phyloP scores from a whole-genome alignment of 2,888 invertebrate species.

The Chromoteleia sp. region DNA sequence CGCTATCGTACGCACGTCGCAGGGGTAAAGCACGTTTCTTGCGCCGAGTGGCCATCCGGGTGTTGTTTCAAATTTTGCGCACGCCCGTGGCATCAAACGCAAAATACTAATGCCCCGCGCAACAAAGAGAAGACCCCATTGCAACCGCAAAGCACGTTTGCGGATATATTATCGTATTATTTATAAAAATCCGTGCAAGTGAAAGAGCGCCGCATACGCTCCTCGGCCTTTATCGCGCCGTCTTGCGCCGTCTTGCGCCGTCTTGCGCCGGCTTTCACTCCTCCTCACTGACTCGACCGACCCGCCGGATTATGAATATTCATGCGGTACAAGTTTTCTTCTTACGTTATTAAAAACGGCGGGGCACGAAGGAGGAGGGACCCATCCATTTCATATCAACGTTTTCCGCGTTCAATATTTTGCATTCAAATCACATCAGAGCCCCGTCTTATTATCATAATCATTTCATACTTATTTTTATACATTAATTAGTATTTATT shows the following conservation, averaged over 20 bases:
- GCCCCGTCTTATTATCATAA: no score
- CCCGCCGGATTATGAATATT: constrained; percentile 46
- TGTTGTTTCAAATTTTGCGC: constrained; percentile 57
- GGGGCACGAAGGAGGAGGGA: no score
- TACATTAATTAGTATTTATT: no score
- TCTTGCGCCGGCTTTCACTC: no score
- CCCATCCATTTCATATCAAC: no score
- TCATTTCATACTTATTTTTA: no score
- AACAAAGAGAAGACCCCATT: constrained; percentile 56
- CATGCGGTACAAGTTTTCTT: constrained; percentile 34
- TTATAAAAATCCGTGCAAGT: constrained; percentile 62
- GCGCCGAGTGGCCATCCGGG: constrained; percentile 52
- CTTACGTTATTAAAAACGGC: constrained; percentile 35
- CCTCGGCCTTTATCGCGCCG: constrained; percentile 33
- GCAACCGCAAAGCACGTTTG: constrained; percentile 53
- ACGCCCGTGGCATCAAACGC: constrained; percentile 62
- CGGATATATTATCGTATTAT: constrained; percentile 66
- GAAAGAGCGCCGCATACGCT: constrained; percentile 47
- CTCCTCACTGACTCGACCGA: no score
- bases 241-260: no score
- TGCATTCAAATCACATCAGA: no score
- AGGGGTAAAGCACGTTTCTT: constrained; percentile 61
- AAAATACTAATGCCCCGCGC: constrained; percentile 65
- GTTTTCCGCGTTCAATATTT: no score
- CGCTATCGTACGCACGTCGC: constrained; percentile 43